Evolutionary conservation across 30 jellyfish, hydroid and myxozoan species (phyloP), one percentile per base, ranked within the genome.

Genomic region (Aurelia coerulea): DNA sequence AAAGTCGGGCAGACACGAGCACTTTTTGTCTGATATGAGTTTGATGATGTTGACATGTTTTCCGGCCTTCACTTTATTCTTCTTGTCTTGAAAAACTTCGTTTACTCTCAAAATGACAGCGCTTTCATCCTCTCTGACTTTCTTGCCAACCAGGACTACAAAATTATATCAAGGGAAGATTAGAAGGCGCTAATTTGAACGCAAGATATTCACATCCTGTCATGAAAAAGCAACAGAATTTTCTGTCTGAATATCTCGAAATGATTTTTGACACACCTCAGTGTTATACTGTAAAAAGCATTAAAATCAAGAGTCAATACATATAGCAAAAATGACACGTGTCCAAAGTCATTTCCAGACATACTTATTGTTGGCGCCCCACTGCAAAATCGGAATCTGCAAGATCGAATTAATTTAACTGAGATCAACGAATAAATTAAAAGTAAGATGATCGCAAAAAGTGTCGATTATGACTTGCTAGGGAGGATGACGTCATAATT

Each of bases 91-190:
- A 52, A 83, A 16, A 18, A 83, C 62, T 54, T 39, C 33, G 4
- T 65, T 39, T 2, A 83, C 65, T 72, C 49, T 60, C 14, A 83
- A 12, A 13, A 10, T 14, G 53, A 68, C 37, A 3, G 73, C 39
- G 33, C 16, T 18, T 1, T 32, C 64, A 16, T 62, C 81, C 62
- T 83, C 92, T 10, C 32, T 10, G 18, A 83, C 67, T 18, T 23
- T 41, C 63, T 83, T 83, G 62, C 92, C 92, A 46, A 76, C 68
- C 4, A 71, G 18, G 39, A 75, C 92, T 83, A n/a, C 2, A 70
- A 73, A 62, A 17, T 50, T 23, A 23, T 23, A 23, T 23, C 17
- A 42, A 14, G 49, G 33, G 67, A 6, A 72, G 19, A 1, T 16
- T 15, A n/a, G 42, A 0, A 72, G 41, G n/a, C 3, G n/a, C n/a